Conservation (phyloP, 2,113 vertebrate species). For the Gymnobelideus leadbeateri region DNA sequence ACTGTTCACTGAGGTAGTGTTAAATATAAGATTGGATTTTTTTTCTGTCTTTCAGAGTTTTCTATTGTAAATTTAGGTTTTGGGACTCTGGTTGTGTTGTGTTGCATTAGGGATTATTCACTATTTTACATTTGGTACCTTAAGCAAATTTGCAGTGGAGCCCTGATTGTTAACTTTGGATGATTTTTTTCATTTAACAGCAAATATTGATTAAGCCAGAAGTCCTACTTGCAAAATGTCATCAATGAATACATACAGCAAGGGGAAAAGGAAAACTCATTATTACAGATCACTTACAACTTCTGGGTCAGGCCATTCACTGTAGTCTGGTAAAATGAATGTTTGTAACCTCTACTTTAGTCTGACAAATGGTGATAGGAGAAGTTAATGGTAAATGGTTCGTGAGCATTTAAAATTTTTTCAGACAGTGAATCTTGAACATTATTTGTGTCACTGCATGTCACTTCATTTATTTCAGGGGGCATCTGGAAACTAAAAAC, state of each 20-base stretch:
- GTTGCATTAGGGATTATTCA: slow-evolving; percentile 64
- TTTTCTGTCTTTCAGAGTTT: not conserved
- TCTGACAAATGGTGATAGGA: slow-evolving; percentile 74
- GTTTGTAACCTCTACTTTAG: slow-evolving; percentile 74
- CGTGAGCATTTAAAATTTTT: slow-evolving; percentile 61
- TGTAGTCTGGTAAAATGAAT: slow-evolving; percentile 75
- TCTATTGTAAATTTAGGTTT: not conserved
- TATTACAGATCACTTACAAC: slow-evolving; percentile 74
- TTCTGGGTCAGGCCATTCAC: slow-evolving; percentile 74
- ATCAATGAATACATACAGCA: slow-evolving; percentile 71
- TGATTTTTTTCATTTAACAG: slow-evolving; percentile 71
- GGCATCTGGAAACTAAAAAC: slow-evolving; percentile 61
- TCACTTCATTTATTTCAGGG: slow-evolving; percentile 62
- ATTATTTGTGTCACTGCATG: slow-evolving; percentile 58
- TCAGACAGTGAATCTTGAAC: slow-evolving; percentile 50
- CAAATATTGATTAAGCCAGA: slow-evolving; percentile 82
- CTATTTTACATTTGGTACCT: slow-evolving; percentile 72
- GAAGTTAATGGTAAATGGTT: slow-evolving; percentile 76
- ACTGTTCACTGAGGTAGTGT: not conserved
- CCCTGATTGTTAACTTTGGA: slow-evolving; percentile 80
- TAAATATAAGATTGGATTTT: not conserved
- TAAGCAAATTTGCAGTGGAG: slow-evolving; percentile 78
- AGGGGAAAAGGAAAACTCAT: slow-evolving; percentile 77
- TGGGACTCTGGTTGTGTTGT: slow-evolving; percentile 44
- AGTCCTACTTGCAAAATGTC: slow-evolving; percentile 79